Base-by-base conservation (phyloP, 2,113 vertebrate species). In the Hymenochirus boettgeri region DNA sequence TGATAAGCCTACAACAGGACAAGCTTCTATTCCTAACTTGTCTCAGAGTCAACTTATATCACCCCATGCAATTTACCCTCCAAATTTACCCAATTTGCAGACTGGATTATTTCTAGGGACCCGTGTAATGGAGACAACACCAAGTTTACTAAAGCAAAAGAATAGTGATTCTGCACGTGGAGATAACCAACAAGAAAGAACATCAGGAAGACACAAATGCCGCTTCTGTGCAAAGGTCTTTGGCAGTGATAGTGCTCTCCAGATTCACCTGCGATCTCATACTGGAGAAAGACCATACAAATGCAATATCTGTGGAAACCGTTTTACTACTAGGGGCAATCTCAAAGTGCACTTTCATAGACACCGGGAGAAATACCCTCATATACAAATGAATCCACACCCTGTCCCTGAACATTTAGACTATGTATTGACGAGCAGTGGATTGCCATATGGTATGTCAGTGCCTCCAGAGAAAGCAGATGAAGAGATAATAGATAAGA, bases 311-410 rank as follows among this genome's bases (percentile, higher is more conserved):
- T 96, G 94, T 35, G 80, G 94, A 63, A 96, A 93, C 72, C 91
- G 94, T 11, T 96, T 96, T 67, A 94, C 94, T 65, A 96, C 93
- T 7, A 86, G 93, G 0, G 94, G 94, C 31, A 96, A 96, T 76
- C 88, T 96, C 10, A 96, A 96, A 76, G 93, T 94, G 13, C 94
- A 96, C 58, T 96, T 95, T 72, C 86, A 96, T 70, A 83, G 93
- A 5, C 94, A 96, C 74, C 85, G 92, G 1, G 92, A 96, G 74
- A 92, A 92, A 67, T 92, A 93, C 63, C 94, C 93, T 0, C 92
- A 94, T 39, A 85, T 95, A 35, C 92, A 93, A 27, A 93, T 96
- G 73, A 94, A 93, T 15, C 88, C 92, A 27, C 81, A 94, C 53
- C 93, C 93, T 1, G 88, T 65, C 46, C 83, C 83, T 0, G 83